Evolutionary conservation across 2,888 invertebrate species (phyloP).

Genomic region (Hydriomena furcata): DNA sequence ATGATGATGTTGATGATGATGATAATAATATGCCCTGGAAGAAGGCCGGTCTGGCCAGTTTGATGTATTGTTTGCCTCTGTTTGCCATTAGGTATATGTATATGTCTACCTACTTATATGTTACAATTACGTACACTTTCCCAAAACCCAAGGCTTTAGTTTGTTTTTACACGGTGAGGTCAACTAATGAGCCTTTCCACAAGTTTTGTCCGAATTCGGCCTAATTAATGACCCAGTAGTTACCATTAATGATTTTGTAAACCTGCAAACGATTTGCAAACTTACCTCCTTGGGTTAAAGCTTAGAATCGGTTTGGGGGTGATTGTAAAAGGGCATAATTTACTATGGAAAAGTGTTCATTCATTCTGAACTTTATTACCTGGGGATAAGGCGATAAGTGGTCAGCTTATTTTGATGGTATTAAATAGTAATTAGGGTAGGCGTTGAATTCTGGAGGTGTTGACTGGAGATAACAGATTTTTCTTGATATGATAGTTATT

Average conservation of each 20-base stretch:
- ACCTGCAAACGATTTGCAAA: conserved; percentile 3
- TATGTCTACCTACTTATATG: too few species aligned
- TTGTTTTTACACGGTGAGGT: conserved; percentile 33
- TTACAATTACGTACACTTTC: not conserved
- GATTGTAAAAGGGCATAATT: not conserved
- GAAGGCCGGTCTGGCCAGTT: too few species aligned
- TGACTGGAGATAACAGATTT: too few species aligned
- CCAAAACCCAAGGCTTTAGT: not conserved
- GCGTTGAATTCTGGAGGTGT: too few species aligned
- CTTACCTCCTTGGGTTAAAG: conserved; percentile 5
- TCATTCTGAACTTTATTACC: conserved; percentile 22
- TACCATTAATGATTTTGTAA: conserved; percentile 10
- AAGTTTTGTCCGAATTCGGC: conserved; percentile 19
- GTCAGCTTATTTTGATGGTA: conserved; percentile 22
- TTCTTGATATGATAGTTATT: too few species aligned
- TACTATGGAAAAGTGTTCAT: conserved; percentile 5
- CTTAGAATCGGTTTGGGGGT: not conserved
- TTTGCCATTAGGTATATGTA: too few species aligned
- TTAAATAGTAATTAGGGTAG: conserved; percentile 35
- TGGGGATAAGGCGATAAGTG: conserved; percentile 15
- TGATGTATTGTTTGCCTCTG: too few species aligned
- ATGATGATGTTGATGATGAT: too few species aligned
- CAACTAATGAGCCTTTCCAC: conserved; percentile 29
- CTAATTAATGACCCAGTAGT: conserved; percentile 24
- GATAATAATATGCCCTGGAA: too few species aligned